Percentiles rank a stretch among this genome's conserved stretches.
Conservation (phyloP, 2,888 invertebrate genomes). For the Lordiphosa andalusiaca region DNA sequence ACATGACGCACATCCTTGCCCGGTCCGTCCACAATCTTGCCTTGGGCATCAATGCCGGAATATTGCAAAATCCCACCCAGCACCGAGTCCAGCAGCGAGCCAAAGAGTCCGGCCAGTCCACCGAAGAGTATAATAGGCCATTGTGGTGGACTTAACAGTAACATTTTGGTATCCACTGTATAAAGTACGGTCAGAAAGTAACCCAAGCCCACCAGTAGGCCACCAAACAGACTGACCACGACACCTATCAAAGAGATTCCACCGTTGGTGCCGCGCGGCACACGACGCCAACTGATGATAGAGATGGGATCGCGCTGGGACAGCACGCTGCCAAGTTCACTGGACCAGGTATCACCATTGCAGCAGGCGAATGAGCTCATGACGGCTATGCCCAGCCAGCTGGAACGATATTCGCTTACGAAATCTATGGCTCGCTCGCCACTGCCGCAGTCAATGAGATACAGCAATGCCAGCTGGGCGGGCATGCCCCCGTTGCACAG, state of each 20-base stretch:
- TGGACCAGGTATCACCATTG: slow-evolving; percentile 95
- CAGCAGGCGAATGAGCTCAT: slow-evolving; percentile 90
- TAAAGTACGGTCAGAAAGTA: slow-evolving; percentile 86
- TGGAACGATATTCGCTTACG: slow-evolving; percentile 86
- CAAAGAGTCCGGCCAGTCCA: slow-evolving; percentile 87
- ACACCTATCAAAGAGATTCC: slow-evolving; percentile 87
- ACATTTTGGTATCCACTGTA: slow-evolving; percentile 83
- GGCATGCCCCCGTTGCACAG: slow-evolving; percentile 94
- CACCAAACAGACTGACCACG: slow-evolving; percentile 81
- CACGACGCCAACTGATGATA: slow-evolving; percentile 86
- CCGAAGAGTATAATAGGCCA: slow-evolving; percentile 90
- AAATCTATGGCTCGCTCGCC: slow-evolving; percentile 91
- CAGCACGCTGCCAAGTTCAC: slow-evolving; percentile 90
- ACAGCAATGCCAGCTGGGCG: slow-evolving; percentile 87
- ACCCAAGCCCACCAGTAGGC: slow-evolving; percentile 85
- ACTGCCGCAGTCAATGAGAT: slow-evolving; percentile 89
- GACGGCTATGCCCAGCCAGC: slow-evolving; percentile 90
- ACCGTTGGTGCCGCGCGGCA: slow-evolving; percentile 94
- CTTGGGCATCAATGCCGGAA: slow-evolving; percentile 88
- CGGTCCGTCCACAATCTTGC: slow-evolving; percentile 87
- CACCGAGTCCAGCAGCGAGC: slow-evolving; percentile 90
- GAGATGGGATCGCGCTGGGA: slow-evolving; percentile 86
- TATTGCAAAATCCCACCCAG: slow-evolving; percentile 93
- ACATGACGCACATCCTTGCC: slow-evolving; percentile 87
- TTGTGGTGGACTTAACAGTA: slow-evolving; percentile 85